A percentile compares a stretch with the other conserved stretches of the same genome.
Conservation (phyloP, 2,888 invertebrate species). For the Noctua fimbriata region DNA sequence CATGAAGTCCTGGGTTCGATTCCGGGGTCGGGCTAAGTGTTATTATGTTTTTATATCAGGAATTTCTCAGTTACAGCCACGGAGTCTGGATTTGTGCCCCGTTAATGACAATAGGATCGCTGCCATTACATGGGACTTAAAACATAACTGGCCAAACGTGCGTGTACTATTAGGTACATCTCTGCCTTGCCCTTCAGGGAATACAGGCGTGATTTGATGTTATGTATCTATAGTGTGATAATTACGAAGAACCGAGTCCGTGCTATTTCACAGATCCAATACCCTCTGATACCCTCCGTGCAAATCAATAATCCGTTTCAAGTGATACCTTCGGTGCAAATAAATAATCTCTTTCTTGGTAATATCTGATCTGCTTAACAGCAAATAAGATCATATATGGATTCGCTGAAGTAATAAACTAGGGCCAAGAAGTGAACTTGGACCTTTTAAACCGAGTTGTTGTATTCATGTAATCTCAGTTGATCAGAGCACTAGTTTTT, state of each 20-base stretch:
- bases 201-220: too few relatives aligned
- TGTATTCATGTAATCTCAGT: neutral
- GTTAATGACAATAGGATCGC: too few relatives aligned
- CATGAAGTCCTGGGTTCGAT: too few relatives aligned
- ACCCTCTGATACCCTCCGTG: neutral
- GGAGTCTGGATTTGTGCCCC: too few relatives aligned
- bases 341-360: neutral
- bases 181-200: too few relatives aligned
- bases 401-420: neutral
- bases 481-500: too few relatives aligned
- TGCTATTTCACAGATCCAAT: neutral
- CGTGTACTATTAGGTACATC: too few relatives aligned
- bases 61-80: too few relatives aligned
- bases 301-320: neutral
- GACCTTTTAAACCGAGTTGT: neutral
- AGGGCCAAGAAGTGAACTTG: neutral
- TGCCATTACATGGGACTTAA: too few relatives aligned
- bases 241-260: neutral
- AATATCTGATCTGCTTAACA: neutral
- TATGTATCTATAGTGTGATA: neutral
- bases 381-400: neutral
- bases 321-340: neutral
- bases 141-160: too few relatives aligned
- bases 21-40: too few relatives aligned
- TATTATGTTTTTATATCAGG: too few relatives aligned